phyloP scores from a whole-genome alignment of 2,797 vertebrate species.

The Sebastes vulpes region DNA sequence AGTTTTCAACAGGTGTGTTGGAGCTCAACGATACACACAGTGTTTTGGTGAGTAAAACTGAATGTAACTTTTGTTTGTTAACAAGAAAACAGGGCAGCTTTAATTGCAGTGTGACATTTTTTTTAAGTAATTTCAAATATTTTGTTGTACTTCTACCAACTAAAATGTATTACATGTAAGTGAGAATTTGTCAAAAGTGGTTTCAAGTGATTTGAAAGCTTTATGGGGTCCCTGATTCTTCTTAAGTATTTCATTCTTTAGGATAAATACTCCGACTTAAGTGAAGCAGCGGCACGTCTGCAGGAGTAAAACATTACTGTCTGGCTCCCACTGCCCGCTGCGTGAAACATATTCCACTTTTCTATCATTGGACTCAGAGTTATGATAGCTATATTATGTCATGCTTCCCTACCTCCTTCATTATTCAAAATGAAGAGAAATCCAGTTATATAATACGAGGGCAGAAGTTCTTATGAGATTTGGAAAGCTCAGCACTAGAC shows the following conservation, averaged over 20 bases:
- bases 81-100: not conserved
- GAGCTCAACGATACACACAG: not conserved
- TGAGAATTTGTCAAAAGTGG: not conserved
- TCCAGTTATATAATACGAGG: conserved; percentile 78
- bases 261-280: conserved; percentile 25
- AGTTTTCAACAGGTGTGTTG: not conserved
- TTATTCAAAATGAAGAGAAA: conserved; percentile 82
- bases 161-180: not conserved
- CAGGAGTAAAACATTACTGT: conserved; percentile 36
- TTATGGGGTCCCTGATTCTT: not conserved
- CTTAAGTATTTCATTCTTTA: not conserved
- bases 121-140: not conserved
- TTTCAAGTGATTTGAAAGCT: conserved; percentile 11
- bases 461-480: conserved; percentile 81
- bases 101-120: not conserved
- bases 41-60: not conserved
- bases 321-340: conserved; percentile 22
- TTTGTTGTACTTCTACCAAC: not conserved
- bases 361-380: conserved; percentile 65
- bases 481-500: conserved; percentile 83
- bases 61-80: too few species aligned
- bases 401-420: conserved; percentile 73
- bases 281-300: conserved; percentile 5
- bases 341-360: conserved; percentile 67
- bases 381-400: conserved; percentile 78